Percentiles rank a stretch among this genome's conserved stretches.
Evolutionary conservation across 1,140 invertebrate species (phyloP).

Genomic region (Halictus rubicundus): DNA sequence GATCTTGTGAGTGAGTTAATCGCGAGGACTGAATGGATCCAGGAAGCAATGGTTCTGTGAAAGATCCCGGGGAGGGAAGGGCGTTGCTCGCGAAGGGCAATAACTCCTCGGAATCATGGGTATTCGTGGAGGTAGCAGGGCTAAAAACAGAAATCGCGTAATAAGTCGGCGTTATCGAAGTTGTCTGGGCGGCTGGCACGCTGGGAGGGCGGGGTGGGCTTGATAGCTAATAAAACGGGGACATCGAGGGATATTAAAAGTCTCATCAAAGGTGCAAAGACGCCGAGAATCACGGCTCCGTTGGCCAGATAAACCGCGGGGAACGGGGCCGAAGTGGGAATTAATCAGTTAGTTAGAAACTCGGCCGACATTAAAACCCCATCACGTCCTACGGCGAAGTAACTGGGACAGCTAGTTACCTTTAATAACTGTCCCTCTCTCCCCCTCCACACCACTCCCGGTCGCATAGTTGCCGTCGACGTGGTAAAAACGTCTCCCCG

Average conservation of each 20-base stretch:
- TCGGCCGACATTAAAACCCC: conserved; percentile 30
- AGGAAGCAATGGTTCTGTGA: no score
- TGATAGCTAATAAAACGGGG: background rate
- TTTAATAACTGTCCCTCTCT: conserved; percentile 18
- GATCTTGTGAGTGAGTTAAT: no score
- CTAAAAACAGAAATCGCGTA: conserved; percentile 1
- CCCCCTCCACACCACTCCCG: no score
- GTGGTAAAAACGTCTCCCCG: background rate
- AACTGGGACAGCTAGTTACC: conserved; percentile 21
- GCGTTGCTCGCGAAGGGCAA: no score
- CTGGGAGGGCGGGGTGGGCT: background rate
- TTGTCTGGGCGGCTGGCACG: background rate
- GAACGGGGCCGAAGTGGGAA: background rate
- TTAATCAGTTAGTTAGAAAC: conserved; percentile 44
- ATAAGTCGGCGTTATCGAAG: background rate
- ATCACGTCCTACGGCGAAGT: conserved; percentile 14
- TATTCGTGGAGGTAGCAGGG: background rate
- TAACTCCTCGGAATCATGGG: background rate
- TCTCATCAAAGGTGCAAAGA: background rate
- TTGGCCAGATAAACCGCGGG: background rate
- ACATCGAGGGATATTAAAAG: conserved; percentile 1
- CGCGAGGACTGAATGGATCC: no score
- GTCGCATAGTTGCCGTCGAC: background rate
- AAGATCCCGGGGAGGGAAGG: background rate
- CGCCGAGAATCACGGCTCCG: background rate